phyloP scores from a whole-genome alignment of 1,140 invertebrate genomes.

The Parasteatoda tepidariorum region DNA sequence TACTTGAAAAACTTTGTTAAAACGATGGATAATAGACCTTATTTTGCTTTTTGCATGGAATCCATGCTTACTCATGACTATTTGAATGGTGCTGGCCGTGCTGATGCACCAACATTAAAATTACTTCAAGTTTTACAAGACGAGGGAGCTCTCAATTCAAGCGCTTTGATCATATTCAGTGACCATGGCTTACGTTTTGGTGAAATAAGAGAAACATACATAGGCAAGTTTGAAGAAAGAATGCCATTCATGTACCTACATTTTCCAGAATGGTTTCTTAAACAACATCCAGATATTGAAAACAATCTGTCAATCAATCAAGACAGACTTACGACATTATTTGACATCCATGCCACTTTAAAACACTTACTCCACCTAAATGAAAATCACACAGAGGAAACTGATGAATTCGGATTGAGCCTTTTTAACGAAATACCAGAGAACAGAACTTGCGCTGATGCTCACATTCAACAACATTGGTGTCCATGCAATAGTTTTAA shows the following conservation, averaged over 20 bases:
- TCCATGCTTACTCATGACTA: conserved; percentile 67
- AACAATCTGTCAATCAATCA: conserved; percentile 78
- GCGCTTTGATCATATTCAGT: conserved; percentile 82
- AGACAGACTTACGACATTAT: conserved; percentile 70
- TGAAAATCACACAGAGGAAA: conserved; percentile 63
- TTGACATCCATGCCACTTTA: conserved; percentile 71
- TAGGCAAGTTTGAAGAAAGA: conserved; percentile 88
- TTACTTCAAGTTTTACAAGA: conserved; percentile 66
- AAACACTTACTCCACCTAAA: conserved; percentile 65
- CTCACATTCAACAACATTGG: conserved; percentile 68
- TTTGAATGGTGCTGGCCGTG: conserved; percentile 65
- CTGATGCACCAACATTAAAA: conserved; percentile 66
- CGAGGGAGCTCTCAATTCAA: conserved; percentile 69
- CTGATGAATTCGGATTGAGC: conserved; percentile 75
- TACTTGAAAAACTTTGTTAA: conserved; percentile 61
- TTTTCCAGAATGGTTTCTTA: conserved; percentile 78
- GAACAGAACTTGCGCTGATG: conserved; percentile 67
- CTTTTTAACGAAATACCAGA: conserved; percentile 78
- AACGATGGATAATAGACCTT: conserved; percentile 58
- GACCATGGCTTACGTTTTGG: conserved; percentile 95
- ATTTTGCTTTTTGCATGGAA: conserved; percentile 66
- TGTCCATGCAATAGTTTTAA: conserved; percentile 67
- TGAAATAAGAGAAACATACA: conserved; percentile 79
- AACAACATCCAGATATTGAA: conserved; percentile 72
- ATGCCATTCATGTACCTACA: conserved; percentile 85